Evolutionary conservation across 2,888 invertebrate genomes (phyloP).

Genomic region (Parnassius glacialis): DNA sequence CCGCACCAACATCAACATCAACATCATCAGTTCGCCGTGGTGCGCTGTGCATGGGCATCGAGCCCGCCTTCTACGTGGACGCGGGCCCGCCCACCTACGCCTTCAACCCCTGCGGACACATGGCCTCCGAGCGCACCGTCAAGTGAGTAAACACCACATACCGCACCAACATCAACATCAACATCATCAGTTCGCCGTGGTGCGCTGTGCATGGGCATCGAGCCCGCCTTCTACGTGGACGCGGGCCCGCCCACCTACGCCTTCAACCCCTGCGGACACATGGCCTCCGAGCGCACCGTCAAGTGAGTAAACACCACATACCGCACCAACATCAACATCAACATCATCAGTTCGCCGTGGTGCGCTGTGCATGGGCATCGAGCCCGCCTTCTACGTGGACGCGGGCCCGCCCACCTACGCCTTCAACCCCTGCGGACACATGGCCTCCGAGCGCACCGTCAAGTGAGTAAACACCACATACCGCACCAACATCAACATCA

Average conservation of each 20-base stretch:
- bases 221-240: constrained; percentile 98
- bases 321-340: too few relatives aligned
- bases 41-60: constrained; percentile 98
- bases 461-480: constrained; percentile 84
- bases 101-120: constrained; percentile 99
- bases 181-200: constrained; percentile 84
- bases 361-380: constrained; percentile 98
- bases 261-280: constrained; percentile 99
- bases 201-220: constrained; percentile 98
- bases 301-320: constrained; percentile 84
- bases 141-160: constrained; percentile 84
- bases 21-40: constrained; percentile 84
- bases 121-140: constrained; percentile 98
- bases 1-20: too few relatives aligned
- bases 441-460: constrained; percentile 98
- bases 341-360: constrained; percentile 84
- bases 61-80: constrained; percentile 98
- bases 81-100: constrained; percentile 95
- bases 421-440: constrained; percentile 99
- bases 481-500: too few relatives aligned
- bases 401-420: constrained; percentile 95
- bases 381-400: constrained; percentile 98
- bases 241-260: constrained; percentile 95
- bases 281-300: constrained; percentile 98
- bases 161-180: too few relatives aligned